Evolutionary conservation across 2,797 vertebrate genomes (phyloP), one percentile per base, ranked within the genome.

Genomic region (Danio choprae): DNA sequence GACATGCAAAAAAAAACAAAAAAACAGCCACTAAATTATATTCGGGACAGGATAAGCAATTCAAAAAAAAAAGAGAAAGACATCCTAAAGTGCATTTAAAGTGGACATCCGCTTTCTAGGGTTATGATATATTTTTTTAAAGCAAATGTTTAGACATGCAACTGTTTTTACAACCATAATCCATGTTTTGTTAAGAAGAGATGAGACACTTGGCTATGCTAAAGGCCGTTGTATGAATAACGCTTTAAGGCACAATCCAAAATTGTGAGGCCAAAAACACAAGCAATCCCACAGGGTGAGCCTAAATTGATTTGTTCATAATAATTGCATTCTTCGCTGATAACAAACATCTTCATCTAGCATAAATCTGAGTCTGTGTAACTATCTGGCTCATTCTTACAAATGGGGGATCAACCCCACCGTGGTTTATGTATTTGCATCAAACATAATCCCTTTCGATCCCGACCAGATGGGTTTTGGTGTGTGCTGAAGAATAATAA

Each of bases 391-490:
- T 87, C 81, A 91, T 87, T 90, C 82, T 83, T 85, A 84, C 86
- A 90, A 91, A 92, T 83, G 81, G 89, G 83, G 79, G 85, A 87
- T 89, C 82, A 84, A 85, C 77, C 77, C 29, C 85, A 86, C 68
- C 72, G 79, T 89, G 89, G 87, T 90, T 92, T 89, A 90, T 87
- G 88, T 85, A 87, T 87, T 80, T 74, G 74, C 80, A 84, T 87
- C 86, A 86, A 86, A 84, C 73, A 10, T 85, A 84, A 90, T 85
- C 60, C 62, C 58, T 76, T 86, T 84, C 80, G 18, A 76, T 89
- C 88, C 89, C 89, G 88, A 89, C 89, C 90, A 93, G 86, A 91
- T 92, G 90, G 89, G 46, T 75, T 84, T 82, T 76, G 71, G 77
- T 79, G 77, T 55, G 65, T 20, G 51, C 70, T 64, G 75, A 81